phyloP scores from a whole-genome alignment of 2,888 invertebrate genomes.

The Achlya flavicornis region DNA sequence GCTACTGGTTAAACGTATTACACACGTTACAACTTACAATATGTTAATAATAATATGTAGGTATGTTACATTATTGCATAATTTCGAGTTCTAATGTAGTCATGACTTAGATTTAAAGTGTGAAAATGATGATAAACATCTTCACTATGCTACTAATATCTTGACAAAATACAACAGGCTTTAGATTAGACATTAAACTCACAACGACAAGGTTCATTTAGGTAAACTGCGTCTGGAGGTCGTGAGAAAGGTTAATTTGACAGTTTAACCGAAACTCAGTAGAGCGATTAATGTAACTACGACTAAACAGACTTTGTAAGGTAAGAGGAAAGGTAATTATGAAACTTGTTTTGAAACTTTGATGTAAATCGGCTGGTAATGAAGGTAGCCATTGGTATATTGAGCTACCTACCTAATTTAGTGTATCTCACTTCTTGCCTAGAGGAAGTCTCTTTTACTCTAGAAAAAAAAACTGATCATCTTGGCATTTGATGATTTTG shows the following conservation, averaged over 20 bases:
- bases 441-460: neutral
- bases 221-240: conserved; percentile 14
- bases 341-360: conserved; percentile 1
- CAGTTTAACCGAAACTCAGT: conserved; percentile 12
- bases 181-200: neutral
- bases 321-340: neutral
- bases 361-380: neutral
- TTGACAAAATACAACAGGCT: neutral
- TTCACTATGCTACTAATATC: neutral
- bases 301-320: conserved; percentile 11
- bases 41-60: too few species aligned
- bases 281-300: conserved; percentile 5
- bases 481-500: too few species aligned
- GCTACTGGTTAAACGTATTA: too few species aligned
- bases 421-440: neutral
- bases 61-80: neutral
- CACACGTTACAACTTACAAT: too few species aligned
- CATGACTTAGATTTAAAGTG: neutral
- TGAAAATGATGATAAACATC: neutral
- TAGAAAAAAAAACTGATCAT: too few species aligned
- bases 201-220: conserved; percentile 5
- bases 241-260: conserved; percentile 18
- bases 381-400: neutral
- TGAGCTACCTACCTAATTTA: too few species aligned
- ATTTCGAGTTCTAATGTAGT: neutral